A percentile compares a stretch with the other conserved stretches of the same genome.
phyloP scores from a whole-genome alignment of 2,888 invertebrate genomes.

The Dynastes maya region DNA sequence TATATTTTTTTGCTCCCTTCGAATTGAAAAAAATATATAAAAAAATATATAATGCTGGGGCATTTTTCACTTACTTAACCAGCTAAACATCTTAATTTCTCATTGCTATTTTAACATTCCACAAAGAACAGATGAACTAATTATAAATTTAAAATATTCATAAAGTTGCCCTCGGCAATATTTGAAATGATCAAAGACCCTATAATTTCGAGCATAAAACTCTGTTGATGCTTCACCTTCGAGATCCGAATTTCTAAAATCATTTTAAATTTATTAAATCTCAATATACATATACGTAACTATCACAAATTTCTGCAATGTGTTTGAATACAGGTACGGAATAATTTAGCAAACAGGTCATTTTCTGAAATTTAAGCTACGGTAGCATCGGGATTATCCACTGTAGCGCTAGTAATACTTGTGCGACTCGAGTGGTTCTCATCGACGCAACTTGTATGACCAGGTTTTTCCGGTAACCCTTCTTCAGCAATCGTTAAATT shows the following conservation, averaged over 20 bases:
- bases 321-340: conserved; percentile 25
- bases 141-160: no score
- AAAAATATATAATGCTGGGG: no score
- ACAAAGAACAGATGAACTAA: no score
- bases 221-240: neutral
- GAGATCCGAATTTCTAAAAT: neutral
- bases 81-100: no score
- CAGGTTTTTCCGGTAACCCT: conserved; percentile 27
- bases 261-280: conserved; percentile 19
- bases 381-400: conserved; percentile 37
- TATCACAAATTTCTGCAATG: conserved; percentile 37
- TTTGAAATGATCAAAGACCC: conserved; percentile 3
- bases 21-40: no score
- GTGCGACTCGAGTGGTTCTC: conserved; percentile 29
- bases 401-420: conserved; percentile 41
- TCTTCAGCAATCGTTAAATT: conserved; percentile 45
- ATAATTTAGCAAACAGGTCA: conserved; percentile 20
- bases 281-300: conserved; percentile 16
- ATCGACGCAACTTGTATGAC: conserved; percentile 7
- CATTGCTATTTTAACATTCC: no score
- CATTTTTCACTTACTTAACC: no score
- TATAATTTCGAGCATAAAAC: neutral
- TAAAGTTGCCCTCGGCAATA: no score
- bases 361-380: conserved; percentile 38
- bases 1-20: no score